These are phyloP conservation scores for Anolis carolinensis DNA, from an alignment of 2,113 vertebrate species.

Conservation along the genomic window DNA sequence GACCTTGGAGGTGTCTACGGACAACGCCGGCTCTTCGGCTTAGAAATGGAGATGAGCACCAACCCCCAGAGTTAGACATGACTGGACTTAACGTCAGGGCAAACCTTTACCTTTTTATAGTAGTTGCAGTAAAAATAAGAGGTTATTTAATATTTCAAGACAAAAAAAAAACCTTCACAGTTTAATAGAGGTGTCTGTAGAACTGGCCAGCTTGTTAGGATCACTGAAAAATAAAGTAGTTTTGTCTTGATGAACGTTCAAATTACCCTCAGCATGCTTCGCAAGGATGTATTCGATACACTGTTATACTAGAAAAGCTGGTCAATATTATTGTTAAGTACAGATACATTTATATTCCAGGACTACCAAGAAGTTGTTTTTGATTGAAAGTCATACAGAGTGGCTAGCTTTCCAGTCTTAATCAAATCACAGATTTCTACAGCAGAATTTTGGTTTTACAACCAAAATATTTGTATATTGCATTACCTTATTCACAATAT, in stretches of 20 bases:
- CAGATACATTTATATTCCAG: background rate
- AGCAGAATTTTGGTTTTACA: background rate
- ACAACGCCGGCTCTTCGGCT: too few species aligned
- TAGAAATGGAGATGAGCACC: too few species aligned
- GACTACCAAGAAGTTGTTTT: background rate
- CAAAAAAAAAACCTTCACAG: background rate
- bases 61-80: too few species aligned
- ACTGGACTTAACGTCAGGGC: too few species aligned
- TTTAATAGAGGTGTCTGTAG: background rate
- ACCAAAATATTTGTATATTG: background rate
- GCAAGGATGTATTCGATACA: conserved; percentile 10
- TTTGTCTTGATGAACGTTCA: background rate
- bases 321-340: conserved; percentile 3
- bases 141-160: background rate
- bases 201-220: background rate
- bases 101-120: too few species aligned
- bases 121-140: background rate
- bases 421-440: background rate
- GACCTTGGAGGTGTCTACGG: too few species aligned
- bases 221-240: background rate
- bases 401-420: background rate
- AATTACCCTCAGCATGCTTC: background rate
- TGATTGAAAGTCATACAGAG: background rate
- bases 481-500: background rate
- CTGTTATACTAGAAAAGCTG: background rate